Evolutionary conservation across 2,113 vertebrate genomes (phyloP), one percentile per base, ranked within the genome.

Genomic region (Pristiophorus japonicus): DNA sequence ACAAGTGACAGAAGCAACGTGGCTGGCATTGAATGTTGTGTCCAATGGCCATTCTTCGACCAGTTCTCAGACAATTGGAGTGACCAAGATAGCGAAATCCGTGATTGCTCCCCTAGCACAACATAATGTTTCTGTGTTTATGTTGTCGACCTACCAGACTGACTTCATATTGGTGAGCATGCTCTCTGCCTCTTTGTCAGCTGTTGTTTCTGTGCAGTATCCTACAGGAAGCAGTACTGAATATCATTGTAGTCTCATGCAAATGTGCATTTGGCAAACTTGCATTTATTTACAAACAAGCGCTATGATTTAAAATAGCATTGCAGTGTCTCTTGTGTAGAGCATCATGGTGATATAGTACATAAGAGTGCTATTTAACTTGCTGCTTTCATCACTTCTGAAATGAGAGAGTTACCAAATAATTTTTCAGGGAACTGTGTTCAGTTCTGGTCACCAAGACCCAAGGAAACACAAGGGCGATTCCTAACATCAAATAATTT

Each of bases 51-150:
- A 98, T 3, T 96, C 97, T 0, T 97, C 98, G 95, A 97, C 97
- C 30, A 98, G 98, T 95, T 98, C 98, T 4, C 99, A 99, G 97
- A 98, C 98, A 1, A 98, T 99, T 0, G 99, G 99, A 0, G 99
- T 99, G 96, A 99, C 99, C 96, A 99, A 99, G 97, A 99, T 99
- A 0, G 99, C 99, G 85, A 98, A 99, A 88, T 99, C 99, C 0
- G 99, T 99, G 96, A 99, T 99, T 1, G 98, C 97, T 0, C 99
- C 99, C 0, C 97, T 99, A 96, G 99, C 99, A 0, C 98, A 99
- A 97, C 99, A 99, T 97, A 98, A 99, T 0, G 99, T 99, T 84
- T 99, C 99, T 0, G 99, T 99, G 95, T 98, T 99, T 96, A 99
- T 99, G 99, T 97, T 99, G 94, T 99, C 98, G 96, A 99, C 98